These are phyloP conservation scores for Meteorus sp. DNA, from an alignment of 1,140 invertebrate genomes.

Conservation along the genomic window DNA sequence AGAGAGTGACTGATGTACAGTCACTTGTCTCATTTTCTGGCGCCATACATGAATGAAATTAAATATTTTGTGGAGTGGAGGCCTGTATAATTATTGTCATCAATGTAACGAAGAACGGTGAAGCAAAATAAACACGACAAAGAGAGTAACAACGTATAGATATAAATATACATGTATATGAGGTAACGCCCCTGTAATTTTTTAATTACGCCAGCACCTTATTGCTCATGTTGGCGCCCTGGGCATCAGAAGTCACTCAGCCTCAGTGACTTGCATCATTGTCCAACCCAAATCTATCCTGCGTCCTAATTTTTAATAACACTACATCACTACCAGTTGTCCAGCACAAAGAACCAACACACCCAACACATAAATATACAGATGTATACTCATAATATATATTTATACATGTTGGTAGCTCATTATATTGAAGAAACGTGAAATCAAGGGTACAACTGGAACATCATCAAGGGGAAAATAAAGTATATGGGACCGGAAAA, in stretches of 20 bases:
- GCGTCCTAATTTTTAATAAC: constrained; percentile 51
- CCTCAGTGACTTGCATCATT: constrained; percentile 42
- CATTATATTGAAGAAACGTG: not conserved
- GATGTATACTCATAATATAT: constrained; percentile 7
- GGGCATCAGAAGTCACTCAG: constrained; percentile 34
- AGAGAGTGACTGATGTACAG: too few relatives aligned
- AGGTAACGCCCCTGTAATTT: constrained; percentile 48
- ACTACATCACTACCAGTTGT: constrained; percentile 27
- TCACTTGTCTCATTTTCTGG: too few relatives aligned
- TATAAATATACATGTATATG: constrained; percentile 22
- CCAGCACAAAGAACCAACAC: too few relatives aligned
- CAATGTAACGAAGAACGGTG: too few relatives aligned
- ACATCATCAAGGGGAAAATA: not conserved
- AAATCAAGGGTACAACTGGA: constrained; percentile 15
- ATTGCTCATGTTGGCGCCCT: not conserved
- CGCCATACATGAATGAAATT: too few relatives aligned
- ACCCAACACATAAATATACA: too few relatives aligned
- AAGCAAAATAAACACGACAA: not conserved
- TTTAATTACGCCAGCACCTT: constrained; percentile 48
- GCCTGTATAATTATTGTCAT: too few relatives aligned
- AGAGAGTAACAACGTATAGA: not conserved
- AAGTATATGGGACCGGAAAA: constrained; percentile 14
- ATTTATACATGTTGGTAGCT: not conserved
- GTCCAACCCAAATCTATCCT: constrained; percentile 9
- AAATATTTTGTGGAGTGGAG: too few relatives aligned